Conservation (phyloP, 1,140 invertebrate genomes). For the Macrobrachium nipponense region DNA sequence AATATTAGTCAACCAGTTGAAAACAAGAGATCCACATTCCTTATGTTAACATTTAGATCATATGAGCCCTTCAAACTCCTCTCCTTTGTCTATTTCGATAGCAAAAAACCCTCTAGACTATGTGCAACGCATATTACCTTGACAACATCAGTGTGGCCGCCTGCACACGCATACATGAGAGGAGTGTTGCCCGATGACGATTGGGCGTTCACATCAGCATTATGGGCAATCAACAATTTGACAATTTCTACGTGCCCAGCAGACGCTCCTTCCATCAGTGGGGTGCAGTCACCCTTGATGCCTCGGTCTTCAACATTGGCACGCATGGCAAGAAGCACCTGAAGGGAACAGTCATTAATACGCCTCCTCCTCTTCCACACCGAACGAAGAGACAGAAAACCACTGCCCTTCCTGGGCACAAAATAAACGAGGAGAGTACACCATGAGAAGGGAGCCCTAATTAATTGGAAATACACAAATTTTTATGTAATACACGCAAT, state of each 20-base stretch:
- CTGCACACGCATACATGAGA: constrained; percentile 97
- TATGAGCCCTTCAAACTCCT: no score
- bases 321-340: constrained; percentile 95
- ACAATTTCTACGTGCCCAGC: constrained; percentile 96
- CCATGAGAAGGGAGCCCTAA: no score
- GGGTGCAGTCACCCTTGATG: constrained; percentile 95
- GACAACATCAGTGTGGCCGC: constrained; percentile 94
- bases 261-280: constrained; percentile 95
- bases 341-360: constrained; percentile 22
- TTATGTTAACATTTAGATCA: no score
- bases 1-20: no score
- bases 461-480: no score
- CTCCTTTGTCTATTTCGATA: no score
- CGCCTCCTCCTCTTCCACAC: neutral
- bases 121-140: constrained; percentile 55
- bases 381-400: no score
- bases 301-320: constrained; percentile 97
- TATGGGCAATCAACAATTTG: constrained; percentile 87
- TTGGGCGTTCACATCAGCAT: constrained; percentile 81
- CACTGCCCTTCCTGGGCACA: no score
- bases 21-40: no score
- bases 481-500: no score
- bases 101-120: neutral
- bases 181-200: constrained; percentile 85
- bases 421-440: no score